Evolutionary conservation across 2,888 invertebrate species (phyloP), one percentile per base, ranked within the genome.

Genomic region (Netelia inedita): DNA sequence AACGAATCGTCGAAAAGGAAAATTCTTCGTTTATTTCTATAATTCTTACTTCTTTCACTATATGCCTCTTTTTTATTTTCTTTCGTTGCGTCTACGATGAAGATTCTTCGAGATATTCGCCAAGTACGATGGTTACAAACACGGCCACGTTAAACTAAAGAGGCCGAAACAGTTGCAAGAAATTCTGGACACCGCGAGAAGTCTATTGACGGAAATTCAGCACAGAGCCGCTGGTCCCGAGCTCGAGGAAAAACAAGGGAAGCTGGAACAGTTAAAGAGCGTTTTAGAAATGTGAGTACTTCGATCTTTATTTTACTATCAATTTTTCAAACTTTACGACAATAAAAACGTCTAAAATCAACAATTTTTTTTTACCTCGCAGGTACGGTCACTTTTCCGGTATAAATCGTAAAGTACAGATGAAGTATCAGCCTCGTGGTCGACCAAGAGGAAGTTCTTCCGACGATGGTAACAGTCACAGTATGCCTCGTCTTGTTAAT

Each of bases 321-420:
- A 28, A 43, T 61, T 23, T 68, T 14, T 8, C 35, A 6, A 35
- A 35, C 28, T 28, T 28, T 28, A 3, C 5, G 6, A 6, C 35
- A 8, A 3, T 35, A 35, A 35, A 35, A 35, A 35, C 6, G 35
- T 35, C 35, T 35, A 35, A 35, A 35, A 6, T 28, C 11, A 11
- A 41, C 35, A 50, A 43, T 8, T 9, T 41, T 53, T 53, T 81
- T 79, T 59, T 9, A 14, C 53, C 8, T 55, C 10, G 6, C 91
- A 98, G 98, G 98, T 99, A 99, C 94, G 99, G 99, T 0, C 98
- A 99, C 94, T 99, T 99, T 95, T 99, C 99, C 66, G 99, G 99
- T 61, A 99, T 99, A 91, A 99, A 99, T 95, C 97, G 99, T 87
- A 99, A 99, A 95, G 99, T 99, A 85, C 99, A 99, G 95, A 97